Conservation (phyloP, 2,113 vertebrate genomes). For the Gavia stellata region DNA sequence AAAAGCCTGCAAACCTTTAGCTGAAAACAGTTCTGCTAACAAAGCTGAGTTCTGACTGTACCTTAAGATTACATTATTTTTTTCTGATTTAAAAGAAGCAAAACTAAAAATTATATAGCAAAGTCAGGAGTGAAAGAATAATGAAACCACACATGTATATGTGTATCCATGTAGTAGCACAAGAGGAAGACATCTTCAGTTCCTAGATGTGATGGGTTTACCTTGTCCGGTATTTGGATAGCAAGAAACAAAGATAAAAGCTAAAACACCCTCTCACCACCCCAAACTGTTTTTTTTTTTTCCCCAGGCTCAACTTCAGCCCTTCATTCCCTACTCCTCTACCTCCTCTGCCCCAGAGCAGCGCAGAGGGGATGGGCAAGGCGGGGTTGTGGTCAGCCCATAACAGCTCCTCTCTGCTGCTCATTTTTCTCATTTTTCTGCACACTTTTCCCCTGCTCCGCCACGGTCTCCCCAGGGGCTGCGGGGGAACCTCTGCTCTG, state of each 20-base stretch:
- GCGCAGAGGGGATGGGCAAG: background rate
- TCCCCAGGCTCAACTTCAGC: too few species aligned
- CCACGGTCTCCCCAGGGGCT: fast-evolving
- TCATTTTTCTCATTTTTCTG: too few species aligned
- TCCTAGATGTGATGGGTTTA: background rate
- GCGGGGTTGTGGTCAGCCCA: background rate
- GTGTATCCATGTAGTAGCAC: too few species aligned
- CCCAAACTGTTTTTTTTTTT: background rate
- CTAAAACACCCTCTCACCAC: background rate
- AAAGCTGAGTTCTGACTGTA: background rate
- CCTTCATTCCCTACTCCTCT: background rate
- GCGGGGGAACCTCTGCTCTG: background rate
- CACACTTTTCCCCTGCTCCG: too few species aligned
- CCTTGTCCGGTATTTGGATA: too few species aligned
- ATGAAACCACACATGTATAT: background rate
- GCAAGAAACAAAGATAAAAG: background rate
- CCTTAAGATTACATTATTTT: background rate
- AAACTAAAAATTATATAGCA: background rate
- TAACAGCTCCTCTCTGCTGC: background rate
- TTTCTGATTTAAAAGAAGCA: background rate
- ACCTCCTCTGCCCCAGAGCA: too few species aligned
- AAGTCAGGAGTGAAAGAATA: background rate
- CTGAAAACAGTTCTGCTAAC: background rate
- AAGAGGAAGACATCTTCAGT: background rate
- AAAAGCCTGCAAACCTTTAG: background rate